These are phyloP conservation scores for Agonopterix alstromeriana DNA, from an alignment of 2,888 invertebrate species.

Conservation along the genomic window DNA sequence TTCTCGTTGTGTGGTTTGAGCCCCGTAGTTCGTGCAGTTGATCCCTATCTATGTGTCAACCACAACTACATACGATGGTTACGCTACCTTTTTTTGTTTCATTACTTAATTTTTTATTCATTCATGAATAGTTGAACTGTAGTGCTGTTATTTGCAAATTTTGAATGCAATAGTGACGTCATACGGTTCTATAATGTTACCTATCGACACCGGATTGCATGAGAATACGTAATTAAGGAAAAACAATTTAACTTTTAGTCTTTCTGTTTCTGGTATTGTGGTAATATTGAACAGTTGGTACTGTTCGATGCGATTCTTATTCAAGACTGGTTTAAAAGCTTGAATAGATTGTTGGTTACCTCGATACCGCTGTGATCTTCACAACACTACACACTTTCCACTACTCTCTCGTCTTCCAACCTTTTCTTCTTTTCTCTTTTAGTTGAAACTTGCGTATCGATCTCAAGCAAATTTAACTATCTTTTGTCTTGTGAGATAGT, in stretches of 20 bases:
- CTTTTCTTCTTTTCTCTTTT: conserved; percentile 15
- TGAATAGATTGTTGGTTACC: neutral
- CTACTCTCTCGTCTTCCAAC: conserved; percentile 38
- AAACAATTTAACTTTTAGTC: neutral
- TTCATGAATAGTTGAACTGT: conserved; percentile 12
- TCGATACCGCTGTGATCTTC: neutral
- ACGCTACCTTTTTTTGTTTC: conserved; percentile 6
- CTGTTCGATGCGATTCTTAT: no score
- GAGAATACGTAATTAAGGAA: conserved; percentile 1
- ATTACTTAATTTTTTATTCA: neutral
- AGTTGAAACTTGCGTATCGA: conserved; percentile 2
- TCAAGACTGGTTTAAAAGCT: no score
- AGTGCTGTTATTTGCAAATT: conserved; percentile 8
- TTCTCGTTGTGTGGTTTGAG: conserved; percentile 12
- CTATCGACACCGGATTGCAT: conserved; percentile 10
- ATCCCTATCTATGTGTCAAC: conserved; percentile 11
- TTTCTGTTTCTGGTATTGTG: neutral
- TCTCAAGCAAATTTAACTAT: conserved; percentile 74
- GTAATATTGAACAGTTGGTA: no score
- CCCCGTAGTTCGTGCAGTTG: conserved; percentile 29
- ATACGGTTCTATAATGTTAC: conserved; percentile 1
- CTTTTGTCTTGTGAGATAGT: conserved; percentile 41
- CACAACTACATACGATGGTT: conserved; percentile 3
- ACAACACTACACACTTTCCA: conserved; percentile 23
- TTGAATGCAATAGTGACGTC: conserved; percentile 9